Evolutionary conservation across 2,888 invertebrate species (phyloP).

Genomic region (Stenoptilia bipunctidactyla): DNA sequence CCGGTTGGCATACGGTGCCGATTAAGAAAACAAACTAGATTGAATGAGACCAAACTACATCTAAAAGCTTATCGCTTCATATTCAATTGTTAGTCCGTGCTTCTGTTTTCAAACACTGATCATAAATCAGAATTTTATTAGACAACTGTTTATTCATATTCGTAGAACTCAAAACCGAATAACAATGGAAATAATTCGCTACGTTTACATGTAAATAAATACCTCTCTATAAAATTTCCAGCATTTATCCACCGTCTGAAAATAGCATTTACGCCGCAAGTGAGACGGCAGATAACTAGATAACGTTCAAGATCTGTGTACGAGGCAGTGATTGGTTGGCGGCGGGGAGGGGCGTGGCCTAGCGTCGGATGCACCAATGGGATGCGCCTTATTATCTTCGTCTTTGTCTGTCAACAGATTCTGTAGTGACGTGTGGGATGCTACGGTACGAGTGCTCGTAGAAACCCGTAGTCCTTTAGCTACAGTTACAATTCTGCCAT

Average conservation of each 20-base stretch:
- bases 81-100: conserved; percentile 27
- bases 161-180: no score
- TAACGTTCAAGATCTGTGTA: conserved; percentile 71
- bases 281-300: conserved; percentile 69
- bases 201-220: no score
- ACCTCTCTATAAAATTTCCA: no score
- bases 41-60: conserved; percentile 32
- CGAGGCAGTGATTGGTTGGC: conserved; percentile 46
- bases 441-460: conserved; percentile 12
- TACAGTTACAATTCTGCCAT: conserved; percentile 9
- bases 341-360: conserved; percentile 51
- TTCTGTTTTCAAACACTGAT: conserved; percentile 16
- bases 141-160: no score
- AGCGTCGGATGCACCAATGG: conserved; percentile 72
- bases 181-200: no score
- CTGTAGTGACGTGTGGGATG: conserved; percentile 24
- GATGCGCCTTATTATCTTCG: conserved; percentile 67
- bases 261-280: conserved; percentile 47
- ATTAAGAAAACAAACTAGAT: conserved; percentile 52
- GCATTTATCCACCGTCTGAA: conserved; percentile 31
- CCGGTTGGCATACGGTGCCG: conserved; percentile 23
- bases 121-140: neutral
- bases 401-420: conserved; percentile 69
- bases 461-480: conserved; percentile 5
- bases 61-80: conserved; percentile 34